Evolutionary conservation across 2,888 invertebrate genomes (phyloP).

Genomic region (Cyclophora albipunctata): DNA sequence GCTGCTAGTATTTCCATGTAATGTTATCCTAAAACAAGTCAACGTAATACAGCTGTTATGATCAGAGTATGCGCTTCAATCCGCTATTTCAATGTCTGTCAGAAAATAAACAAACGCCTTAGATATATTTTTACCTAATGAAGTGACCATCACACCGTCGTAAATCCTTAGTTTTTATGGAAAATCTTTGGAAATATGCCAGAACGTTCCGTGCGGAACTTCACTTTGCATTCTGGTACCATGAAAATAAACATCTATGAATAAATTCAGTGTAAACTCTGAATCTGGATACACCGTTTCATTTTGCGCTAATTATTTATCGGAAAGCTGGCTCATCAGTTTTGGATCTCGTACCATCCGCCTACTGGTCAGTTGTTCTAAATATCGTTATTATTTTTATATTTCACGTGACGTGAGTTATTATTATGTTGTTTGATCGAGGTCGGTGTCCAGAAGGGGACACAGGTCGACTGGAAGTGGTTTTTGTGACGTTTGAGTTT

Average conservation of each 20-base stretch:
- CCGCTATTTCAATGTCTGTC: too few relatives aligned
- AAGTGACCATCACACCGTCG: not conserved
- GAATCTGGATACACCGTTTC: slow-evolving; percentile 32
- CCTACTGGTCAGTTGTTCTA: slow-evolving; percentile 76
- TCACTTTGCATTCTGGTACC: slow-evolving; percentile 32
- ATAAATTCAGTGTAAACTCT: slow-evolving; percentile 44
- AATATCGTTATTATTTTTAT: too few relatives aligned
- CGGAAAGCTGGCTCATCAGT: slow-evolving; percentile 87
- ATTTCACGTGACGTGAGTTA: too few relatives aligned
- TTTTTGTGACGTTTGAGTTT: too few relatives aligned
- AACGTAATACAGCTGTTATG: too few relatives aligned
- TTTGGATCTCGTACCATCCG: slow-evolving; percentile 90
- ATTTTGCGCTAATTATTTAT: slow-evolving; percentile 26
- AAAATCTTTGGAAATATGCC: slow-evolving; percentile 44
- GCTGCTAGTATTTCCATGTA: too few relatives aligned
- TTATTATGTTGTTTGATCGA: too few relatives aligned
- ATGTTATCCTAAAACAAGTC: too few relatives aligned
- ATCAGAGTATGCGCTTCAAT: too few relatives aligned
- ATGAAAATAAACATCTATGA: slow-evolving; percentile 70
- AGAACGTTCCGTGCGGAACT: slow-evolving; percentile 40
- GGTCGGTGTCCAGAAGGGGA: too few relatives aligned
- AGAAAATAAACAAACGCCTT: too few relatives aligned
- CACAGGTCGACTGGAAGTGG: too few relatives aligned
- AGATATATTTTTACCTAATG: not conserved
- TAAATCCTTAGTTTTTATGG: not conserved